Evolutionary conservation across 2,113 vertebrate genomes (phyloP), one percentile per base, ranked within the genome.

Genomic region (Brachionichthys hirsutus): DNA sequence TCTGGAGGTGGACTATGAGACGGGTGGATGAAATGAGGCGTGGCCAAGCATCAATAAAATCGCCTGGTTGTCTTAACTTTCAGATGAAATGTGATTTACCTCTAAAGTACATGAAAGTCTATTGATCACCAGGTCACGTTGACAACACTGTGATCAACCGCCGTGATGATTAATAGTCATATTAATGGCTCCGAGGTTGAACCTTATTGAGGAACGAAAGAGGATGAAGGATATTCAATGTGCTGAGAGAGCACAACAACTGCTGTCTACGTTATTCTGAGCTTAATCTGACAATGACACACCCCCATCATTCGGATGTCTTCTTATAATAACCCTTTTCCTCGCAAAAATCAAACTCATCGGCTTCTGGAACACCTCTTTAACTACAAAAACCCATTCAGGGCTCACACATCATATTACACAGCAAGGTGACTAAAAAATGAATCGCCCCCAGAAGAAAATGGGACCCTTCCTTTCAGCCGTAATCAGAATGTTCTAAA

Each of bases 161-260:
- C n/a, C n/a, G n/a, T n/a, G n/a, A n/a, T 77, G 75, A 87, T 81
- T 81, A 73, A 73, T 54, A 68, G 64, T 78, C 67, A 77, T 52
- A 75, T 59, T 34, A 70, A 67, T 48, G 52, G 30, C 10, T 46
- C 14, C 58, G 41, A 46, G 42, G 44, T 51, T 38, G 40, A 73
- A 52, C 16, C 36, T 30, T 38, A 38, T 59, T 60, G 66, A 68
- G 20, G 78, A 69, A 76, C 20, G 19, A 46, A 67, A 59, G 35
- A 22, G 6, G 19, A 53, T 44, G 9, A 55, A 50, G 18, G 15
- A 65, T 30, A 30, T 30, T 30, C 24, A 30, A 30, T 3, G 3
- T 40, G 36, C 12, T 49, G 1, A 8, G 14, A 40, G 49, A n/a
- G 41, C 52, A 49, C 19, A 16, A 15, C 18, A 54, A 34, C 54